phyloP scores from a whole-genome alignment of 2,888 invertebrate genomes.

The Epistrophella euchroma region DNA sequence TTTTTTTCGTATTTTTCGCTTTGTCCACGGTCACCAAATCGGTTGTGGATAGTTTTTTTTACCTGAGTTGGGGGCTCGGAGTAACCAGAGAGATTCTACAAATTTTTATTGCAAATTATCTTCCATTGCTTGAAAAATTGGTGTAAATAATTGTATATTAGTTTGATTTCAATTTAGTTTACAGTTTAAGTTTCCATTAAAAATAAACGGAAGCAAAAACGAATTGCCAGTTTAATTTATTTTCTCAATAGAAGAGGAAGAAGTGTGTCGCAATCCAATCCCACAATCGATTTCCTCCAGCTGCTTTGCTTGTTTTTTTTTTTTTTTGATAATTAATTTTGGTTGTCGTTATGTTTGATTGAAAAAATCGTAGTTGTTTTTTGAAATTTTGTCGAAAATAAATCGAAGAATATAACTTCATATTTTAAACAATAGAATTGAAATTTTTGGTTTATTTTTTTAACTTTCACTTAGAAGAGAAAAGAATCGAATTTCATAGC shows the following conservation, averaged over 20 bases:
- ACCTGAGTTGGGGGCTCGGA: slow-evolving; percentile 21
- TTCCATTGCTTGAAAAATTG: slow-evolving; percentile 25
- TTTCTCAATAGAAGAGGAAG: slow-evolving; percentile 22
- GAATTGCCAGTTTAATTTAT: slow-evolving; percentile 46
- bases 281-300: slow-evolving; percentile 64
- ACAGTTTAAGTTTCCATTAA: slow-evolving; percentile 47
- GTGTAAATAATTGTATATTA: slow-evolving; percentile 18
- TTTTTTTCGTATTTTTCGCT: slow-evolving; percentile 5
- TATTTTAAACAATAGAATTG: not conserved
- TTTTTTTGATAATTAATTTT: slow-evolving; percentile 56
- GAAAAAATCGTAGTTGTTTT: slow-evolving; percentile 39
- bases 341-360: slow-evolving; percentile 45
- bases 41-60: slow-evolving; percentile 30
- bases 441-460: slow-evolving; percentile 16
- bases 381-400: slow-evolving; percentile 20
- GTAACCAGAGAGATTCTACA: slow-evolving; percentile 30
- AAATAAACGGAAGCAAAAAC: slow-evolving; percentile 41
- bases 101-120: slow-evolving; percentile 45
- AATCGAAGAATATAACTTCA: slow-evolving; percentile 3
- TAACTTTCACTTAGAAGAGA: not conserved
- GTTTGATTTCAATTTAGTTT: slow-evolving; percentile 14
- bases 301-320: slow-evolving; percentile 29
- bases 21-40: slow-evolving; percentile 52
- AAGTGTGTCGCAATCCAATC: slow-evolving; percentile 63
- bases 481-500: slow-evolving; percentile 39